phyloP scores from a whole-genome alignment of 2,797 vertebrate genomes.

The Acanthornis magna region DNA sequence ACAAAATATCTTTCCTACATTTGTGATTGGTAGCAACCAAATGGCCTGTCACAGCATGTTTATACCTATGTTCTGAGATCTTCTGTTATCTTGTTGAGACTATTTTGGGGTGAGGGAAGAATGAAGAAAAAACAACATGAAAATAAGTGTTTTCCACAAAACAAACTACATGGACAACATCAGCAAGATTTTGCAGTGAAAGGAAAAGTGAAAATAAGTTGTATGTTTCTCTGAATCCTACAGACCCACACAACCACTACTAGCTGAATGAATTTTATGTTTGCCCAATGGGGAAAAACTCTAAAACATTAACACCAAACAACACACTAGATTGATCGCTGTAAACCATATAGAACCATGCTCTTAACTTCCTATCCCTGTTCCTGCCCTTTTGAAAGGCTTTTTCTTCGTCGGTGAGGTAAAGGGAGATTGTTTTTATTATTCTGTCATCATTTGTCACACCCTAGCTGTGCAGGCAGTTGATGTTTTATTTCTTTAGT shows the following conservation, averaged over 20 bases:
- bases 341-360: neutral
- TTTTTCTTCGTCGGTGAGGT: neutral
- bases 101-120: neutral
- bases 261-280: neutral
- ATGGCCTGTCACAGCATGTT: neutral
- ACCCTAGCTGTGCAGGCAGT: neutral
- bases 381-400: neutral
- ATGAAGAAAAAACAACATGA: neutral
- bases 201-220: neutral
- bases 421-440: neutral
- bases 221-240: neutral
- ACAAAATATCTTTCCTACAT: neutral
- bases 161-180: neutral
- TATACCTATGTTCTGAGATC: neutral
- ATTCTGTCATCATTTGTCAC: neutral
- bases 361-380: neutral
- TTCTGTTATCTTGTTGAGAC: neutral
- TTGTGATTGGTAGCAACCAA: neutral
- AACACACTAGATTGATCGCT: neutral
- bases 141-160: neutral
- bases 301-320: neutral
- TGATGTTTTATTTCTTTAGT: conserved; percentile 10
- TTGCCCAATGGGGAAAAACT: neutral
- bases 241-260: neutral
- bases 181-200: neutral